Conservation (phyloP, 1,140 invertebrate species). For the Lineus longissimus region DNA sequence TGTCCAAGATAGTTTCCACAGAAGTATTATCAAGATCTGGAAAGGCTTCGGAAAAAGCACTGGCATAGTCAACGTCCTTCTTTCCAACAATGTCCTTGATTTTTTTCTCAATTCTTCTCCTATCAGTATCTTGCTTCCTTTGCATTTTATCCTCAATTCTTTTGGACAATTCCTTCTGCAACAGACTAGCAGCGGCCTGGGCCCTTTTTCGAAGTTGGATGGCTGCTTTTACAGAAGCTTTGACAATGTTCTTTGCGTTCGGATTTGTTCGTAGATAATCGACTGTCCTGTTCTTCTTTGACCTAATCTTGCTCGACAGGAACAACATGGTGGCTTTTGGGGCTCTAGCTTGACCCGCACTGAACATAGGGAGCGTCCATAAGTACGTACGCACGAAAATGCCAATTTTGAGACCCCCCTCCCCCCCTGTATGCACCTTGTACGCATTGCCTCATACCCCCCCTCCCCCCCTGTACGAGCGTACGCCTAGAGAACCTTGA, state of each 20-base stretch:
- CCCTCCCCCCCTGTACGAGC: no score
- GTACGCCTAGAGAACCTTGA: no score
- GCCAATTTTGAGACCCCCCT: no score
- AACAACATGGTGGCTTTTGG: constrained; percentile 18
- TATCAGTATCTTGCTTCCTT: background rate
- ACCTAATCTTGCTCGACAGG: constrained; percentile 15
- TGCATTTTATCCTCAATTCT: background rate
- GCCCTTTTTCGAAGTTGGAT: constrained; percentile 3
- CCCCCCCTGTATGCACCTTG: no score
- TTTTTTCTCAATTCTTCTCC: background rate
- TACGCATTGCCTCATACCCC: no score
- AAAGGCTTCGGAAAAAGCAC: no score
- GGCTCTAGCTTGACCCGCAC: constrained; percentile 10
- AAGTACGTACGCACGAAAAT: no score
- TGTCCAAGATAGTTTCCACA: background rate
- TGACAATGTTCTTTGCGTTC: background rate
- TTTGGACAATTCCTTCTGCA: background rate
- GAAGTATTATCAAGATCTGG: background rate
- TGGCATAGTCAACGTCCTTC: background rate
- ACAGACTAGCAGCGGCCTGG: no score
- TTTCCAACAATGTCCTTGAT: background rate
- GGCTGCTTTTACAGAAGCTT: constrained; percentile 1
- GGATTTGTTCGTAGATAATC: constrained; percentile 4
- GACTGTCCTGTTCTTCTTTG: constrained; percentile 14
- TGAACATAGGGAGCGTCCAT: no score